Evolutionary conservation across 2,797 vertebrate genomes (phyloP).

Genomic region (Mallotus villosus): DNA sequence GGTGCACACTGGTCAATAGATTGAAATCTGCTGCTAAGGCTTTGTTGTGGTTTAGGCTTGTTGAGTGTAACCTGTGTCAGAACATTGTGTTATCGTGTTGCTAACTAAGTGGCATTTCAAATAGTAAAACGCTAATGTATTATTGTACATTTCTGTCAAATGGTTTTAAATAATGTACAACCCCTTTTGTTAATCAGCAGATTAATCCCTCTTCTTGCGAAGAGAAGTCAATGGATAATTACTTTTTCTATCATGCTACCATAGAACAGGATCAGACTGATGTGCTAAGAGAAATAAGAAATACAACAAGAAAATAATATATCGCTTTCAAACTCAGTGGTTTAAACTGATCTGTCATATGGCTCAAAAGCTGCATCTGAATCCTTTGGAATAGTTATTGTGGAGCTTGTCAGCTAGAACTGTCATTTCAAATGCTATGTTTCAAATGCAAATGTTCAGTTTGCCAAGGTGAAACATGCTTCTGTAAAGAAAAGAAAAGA

Average conservation of each 20-base stretch:
- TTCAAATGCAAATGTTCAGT: not conserved
- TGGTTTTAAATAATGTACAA: not conserved
- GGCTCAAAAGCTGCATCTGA: not conserved
- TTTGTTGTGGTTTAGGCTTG: slow-evolving; percentile 11
- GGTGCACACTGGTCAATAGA: slow-evolving; percentile 53
- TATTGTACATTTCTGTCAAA: not conserved
- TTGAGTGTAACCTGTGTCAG: not conserved
- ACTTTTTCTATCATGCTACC: not conserved
- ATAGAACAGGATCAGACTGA: not conserved
- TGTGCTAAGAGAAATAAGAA: not conserved
- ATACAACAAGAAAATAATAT: not conserved
- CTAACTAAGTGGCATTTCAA: not conserved
- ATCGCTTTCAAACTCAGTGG: not conserved
- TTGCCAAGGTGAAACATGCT: not conserved
- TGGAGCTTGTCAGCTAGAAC: not conserved
- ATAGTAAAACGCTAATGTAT: no score
- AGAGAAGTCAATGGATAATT: not conserved
- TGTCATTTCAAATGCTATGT: not conserved
- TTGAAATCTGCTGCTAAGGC: slow-evolving; percentile 48
- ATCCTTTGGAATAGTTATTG: not conserved
- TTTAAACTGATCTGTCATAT: not conserved
- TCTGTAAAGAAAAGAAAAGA: not conserved
- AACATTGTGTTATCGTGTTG: not conserved
- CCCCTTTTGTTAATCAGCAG: no score
- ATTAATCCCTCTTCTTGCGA: not conserved